Evolutionary conservation across 2,113 vertebrate species (phyloP), one percentile per base, ranked within the genome.

Genomic region (Notarius lentiginosus): DNA sequence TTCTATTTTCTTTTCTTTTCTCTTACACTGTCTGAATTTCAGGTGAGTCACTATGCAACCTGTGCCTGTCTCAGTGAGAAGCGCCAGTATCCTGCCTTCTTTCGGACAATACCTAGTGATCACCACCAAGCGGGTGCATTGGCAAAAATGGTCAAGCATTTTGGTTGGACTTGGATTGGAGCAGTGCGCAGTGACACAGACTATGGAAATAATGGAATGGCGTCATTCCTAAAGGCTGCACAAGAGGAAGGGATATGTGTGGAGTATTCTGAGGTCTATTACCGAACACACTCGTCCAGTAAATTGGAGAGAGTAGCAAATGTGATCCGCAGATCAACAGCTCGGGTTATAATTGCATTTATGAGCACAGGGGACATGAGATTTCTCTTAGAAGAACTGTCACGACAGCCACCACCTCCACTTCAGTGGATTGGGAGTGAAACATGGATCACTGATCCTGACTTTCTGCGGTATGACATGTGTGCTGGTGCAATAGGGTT

Each of bases 41-140:
- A 96, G 95, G 93, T 96, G 27, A 96, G 95, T 82, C 94, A 94
- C 89, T 95, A 93, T 87, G 93, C 95, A 20, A 95, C 95, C 0
- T 95, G 95, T 75, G 86, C 93, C 4, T 94, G 95, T 66, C 89
- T 96, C 53, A 95, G 95, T 51, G 55, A 96, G 76, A 95, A 94
- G 81, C 72, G 84, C 7, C 91, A 94, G 77, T 91, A 91, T 66
- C 94, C 94, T 0, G 90, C 60, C 8, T 95, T 95, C 85, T 94
- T 95, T 87, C 92, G 95, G 89, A 96, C 95, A 11, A 93, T 96
- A 27, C 94, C 95, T 0, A 95, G 95, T 84, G 95, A 96, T 49
- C 89, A 93, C 49, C 94, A 93, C 73, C 95, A 96, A 90, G 94
- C 94, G 5, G 91, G 12, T 0, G 94, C 93, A 0, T 87, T 96